Percentiles rank a stretch among this genome's conserved stretches.
Conservation (phyloP, 2,797 vertebrate genomes). For the Stomatorhinus walkeri region DNA sequence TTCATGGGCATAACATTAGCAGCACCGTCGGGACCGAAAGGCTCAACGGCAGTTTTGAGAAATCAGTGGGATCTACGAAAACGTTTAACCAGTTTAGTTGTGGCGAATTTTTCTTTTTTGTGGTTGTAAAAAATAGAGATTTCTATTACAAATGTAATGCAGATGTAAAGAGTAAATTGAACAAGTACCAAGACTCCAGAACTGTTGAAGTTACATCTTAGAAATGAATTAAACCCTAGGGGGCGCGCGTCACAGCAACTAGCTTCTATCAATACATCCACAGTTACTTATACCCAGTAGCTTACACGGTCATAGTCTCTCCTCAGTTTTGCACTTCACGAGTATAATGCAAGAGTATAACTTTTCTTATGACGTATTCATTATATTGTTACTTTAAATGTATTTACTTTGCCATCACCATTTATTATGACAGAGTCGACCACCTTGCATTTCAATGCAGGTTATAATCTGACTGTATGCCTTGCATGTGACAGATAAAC, state of each 20-base stretch:
- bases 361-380: not conserved
- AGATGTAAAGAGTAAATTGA: not conserved
- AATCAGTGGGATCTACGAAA: not conserved
- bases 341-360: not conserved
- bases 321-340: not conserved
- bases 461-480: not conserved
- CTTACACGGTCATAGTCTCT: not conserved
- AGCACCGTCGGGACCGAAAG: not conserved
- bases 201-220: not conserved
- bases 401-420: not conserved
- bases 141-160: not conserved
- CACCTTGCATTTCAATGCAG: not conserved
- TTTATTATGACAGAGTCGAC: not conserved
- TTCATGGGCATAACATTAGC: not conserved
- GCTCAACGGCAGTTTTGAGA: not conserved
- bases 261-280: not conserved
- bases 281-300: not conserved
- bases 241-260: not conserved
- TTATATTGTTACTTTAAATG: not conserved
- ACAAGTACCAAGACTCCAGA: not conserved
- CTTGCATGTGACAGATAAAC: not conserved
- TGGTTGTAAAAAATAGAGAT: not conserved
- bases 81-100: not conserved
- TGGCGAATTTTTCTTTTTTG: not conserved
- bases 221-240: not conserved